Conservation (phyloP, 2,797 vertebrate species). For the Cossypha polioptera region DNA sequence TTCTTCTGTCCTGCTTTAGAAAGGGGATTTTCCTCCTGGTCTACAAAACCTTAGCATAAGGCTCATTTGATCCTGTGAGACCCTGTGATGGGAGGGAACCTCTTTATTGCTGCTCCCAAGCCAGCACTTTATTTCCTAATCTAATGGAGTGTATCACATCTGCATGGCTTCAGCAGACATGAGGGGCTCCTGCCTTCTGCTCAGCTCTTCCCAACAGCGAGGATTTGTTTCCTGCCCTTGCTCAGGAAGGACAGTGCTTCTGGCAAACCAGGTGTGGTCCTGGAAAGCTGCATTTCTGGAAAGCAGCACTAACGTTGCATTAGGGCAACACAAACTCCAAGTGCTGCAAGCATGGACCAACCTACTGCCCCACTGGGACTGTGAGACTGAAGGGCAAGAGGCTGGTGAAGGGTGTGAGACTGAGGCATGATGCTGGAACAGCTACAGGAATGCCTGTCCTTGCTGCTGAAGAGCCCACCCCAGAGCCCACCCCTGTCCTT, state of each 20-base stretch:
- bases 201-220: neutral
- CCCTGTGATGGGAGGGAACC: neutral
- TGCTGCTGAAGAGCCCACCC: neutral
- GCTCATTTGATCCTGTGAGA: conserved; percentile 12
- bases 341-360: neutral
- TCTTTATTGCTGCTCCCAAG: conserved; percentile 20
- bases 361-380: neutral
- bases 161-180: neutral
- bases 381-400: neutral
- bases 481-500: neutral
- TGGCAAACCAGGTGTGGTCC: neutral
- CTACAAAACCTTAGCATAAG: neutral
- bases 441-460: neutral
- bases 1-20: neutral
- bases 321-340: neutral
- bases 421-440: neutral
- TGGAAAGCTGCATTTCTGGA: neutral
- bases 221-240: neutral
- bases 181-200: neutral
- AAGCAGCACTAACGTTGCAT: neutral
- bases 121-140: neutral
- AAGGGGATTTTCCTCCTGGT: neutral
- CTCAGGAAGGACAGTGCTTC: neutral
- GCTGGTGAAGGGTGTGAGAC: neutral
- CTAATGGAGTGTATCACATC: neutral